These are phyloP conservation scores for Macheiramphus alcinus DNA, from an alignment of 2,113 vertebrate species.

Conservation along the genomic window DNA sequence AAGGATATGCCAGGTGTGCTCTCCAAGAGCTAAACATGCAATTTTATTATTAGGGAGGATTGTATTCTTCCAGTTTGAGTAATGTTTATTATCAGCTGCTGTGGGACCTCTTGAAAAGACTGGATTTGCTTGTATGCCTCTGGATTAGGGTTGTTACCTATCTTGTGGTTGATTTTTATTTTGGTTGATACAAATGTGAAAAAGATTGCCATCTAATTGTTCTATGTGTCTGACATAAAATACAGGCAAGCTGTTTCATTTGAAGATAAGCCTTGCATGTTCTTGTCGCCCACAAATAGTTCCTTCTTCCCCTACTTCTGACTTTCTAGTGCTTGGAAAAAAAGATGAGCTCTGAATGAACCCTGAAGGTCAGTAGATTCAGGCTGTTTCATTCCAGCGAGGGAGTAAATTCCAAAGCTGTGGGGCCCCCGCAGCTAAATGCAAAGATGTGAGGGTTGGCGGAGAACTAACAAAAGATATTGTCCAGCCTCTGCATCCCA, in stretches of 20 bases:
- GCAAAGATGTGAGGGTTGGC: conserved; percentile 50
- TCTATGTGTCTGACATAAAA: neutral
- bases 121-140: neutral
- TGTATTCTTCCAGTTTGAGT: neutral
- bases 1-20: neutral
- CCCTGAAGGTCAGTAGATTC: conserved; percentile 44
- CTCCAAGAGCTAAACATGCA: neutral
- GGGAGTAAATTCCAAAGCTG: conserved; percentile 62
- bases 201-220: neutral
- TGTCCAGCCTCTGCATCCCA: conserved; percentile 36
- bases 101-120: neutral
- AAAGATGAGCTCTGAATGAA: conserved; percentile 32
- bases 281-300: neutral
- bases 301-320: neutral
- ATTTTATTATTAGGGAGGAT: neutral
- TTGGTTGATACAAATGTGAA: neutral
- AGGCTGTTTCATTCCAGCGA: neutral
- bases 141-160: neutral
- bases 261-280: neutral
- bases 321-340: neutral
- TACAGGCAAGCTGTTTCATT: neutral
- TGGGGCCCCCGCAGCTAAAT: conserved; percentile 28
- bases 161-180: neutral
- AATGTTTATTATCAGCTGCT: neutral
- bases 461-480: conserved; percentile 40